Evolutionary conservation across 2,113 vertebrate genomes (phyloP).

Genomic region (Pygoscelis antarcticus): DNA sequence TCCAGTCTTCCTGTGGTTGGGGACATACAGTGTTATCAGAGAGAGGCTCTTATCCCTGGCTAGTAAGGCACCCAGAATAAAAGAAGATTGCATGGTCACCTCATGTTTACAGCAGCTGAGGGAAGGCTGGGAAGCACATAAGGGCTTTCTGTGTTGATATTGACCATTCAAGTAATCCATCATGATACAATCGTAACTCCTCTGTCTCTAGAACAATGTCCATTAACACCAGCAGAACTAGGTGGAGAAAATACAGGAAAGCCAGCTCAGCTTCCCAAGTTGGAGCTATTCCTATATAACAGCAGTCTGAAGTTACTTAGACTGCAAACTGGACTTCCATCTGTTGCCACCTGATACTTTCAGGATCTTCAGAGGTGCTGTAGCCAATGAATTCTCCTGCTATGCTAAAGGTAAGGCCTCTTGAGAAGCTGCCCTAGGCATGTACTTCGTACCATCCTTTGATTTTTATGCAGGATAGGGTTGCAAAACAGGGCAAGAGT

Average conservation of each 20-base stretch:
- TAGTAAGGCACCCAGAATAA: neutral
- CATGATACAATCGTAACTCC: neutral
- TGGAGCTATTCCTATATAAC: neutral
- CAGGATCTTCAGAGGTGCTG: neutral
- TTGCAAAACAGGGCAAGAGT: neutral
- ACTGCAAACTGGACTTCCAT: neutral
- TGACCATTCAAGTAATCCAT: neutral
- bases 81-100: neutral
- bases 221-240: neutral
- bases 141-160: neutral
- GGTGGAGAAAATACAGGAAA: neutral
- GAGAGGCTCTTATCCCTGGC: neutral
- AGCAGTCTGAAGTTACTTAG: neutral
- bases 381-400: neutral
- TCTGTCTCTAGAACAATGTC: neutral
- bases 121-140: neutral
- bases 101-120: neutral
- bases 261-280: neutral
- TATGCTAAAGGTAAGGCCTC: neutral
- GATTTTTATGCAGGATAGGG: neutral
- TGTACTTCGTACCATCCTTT: neutral
- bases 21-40: neutral
- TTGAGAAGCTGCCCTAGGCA: neutral
- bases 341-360: neutral
- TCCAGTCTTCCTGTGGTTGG: neutral